Base-by-base conservation (phyloP, 1,140 invertebrate species). In the Zaprionus africanus region DNA sequence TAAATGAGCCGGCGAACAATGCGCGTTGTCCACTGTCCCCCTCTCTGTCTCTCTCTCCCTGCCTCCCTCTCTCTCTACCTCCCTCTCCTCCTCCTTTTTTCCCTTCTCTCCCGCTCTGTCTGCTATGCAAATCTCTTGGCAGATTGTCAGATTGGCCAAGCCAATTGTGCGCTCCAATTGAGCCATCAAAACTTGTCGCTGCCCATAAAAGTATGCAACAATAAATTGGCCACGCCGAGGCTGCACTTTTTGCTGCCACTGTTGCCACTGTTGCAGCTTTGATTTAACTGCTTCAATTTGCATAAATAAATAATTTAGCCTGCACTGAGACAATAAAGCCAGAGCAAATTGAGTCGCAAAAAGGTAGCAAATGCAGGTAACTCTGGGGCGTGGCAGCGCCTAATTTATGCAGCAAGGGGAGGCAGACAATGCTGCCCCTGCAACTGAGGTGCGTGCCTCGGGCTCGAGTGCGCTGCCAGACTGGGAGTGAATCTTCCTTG, bases 241-340 rank as follows among this genome's bases (percentile, higher is more conserved):
- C 38, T 79, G 79, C 83, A 83, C 65, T 81, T 84, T 74, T 81
- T 78, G 75, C 68, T 36, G 28, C 34, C 9, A 4, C 58, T 22
- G 64, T n/a, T 46, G 61, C 51, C 28, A 24, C 41, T 15, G 38
- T 60, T 31, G 28, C 28, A 31, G 56, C 62, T 57, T 46, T 58
- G 74, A 74, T 81, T 88, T 90, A 88, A 88, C 84, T 88, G 84
- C 75, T 90, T 88, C 76, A 84, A 88, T 88, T 88, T 85, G 84
- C 84, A 88, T 88, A 88, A 88, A 88, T 88, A 88, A 88, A 88
- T 88, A 88, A 88, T 88, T 88, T 84, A 88, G 69, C 78, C 81
- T 71, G 68, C 71, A 73, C 78, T 11, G 31, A 73, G 66, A 84
- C 81, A 87, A 88, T 81, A 88, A 90, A 85, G 68, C 36, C 78